Percentiles rank a stretch among this genome's conserved stretches.
Evolutionary conservation across 1,140 invertebrate genomes (phyloP).

Genomic region (Drosophila auraria): DNA sequence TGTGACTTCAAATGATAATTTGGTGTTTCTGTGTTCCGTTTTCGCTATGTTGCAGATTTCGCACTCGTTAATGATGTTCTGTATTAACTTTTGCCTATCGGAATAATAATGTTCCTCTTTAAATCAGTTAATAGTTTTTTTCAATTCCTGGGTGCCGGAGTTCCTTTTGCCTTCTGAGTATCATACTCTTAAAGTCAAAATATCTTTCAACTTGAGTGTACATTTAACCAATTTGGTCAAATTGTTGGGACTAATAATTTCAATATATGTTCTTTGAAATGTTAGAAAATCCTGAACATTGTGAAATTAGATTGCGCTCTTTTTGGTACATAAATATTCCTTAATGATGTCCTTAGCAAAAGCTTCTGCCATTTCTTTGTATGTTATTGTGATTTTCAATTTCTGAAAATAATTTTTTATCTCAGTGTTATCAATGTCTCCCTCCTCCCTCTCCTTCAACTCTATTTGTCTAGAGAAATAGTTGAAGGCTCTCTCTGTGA

Average conservation of each 20-base stretch:
- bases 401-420: not conserved
- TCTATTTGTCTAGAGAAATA: not conserved
- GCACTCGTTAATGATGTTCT: too few species aligned
- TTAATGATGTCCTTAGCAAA: not conserved
- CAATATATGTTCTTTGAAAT: not conserved
- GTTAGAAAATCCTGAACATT: not conserved
- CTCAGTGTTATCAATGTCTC: not conserved
- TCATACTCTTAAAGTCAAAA: not conserved
- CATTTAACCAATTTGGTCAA: not conserved
- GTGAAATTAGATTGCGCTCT: not conserved
- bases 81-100: too few species aligned
- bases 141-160: not conserved
- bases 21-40: too few species aligned
- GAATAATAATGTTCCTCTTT: not conserved
- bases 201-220: not conserved
- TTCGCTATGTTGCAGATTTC: not conserved
- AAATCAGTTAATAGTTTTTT: not conserved
- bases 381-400: not conserved
- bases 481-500: not conserved
- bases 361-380: not conserved
- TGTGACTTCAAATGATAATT: too few species aligned
- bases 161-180: not conserved
- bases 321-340: constrained; percentile 1
- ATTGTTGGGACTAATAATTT: constrained; percentile 1
- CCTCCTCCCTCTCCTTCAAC: not conserved